A percentile compares a stretch with the other conserved stretches of the same genome.
These are phyloP conservation scores for Gryon sp. DNA, from an alignment of 1,140 invertebrate species.

Conservation along the genomic window DNA sequence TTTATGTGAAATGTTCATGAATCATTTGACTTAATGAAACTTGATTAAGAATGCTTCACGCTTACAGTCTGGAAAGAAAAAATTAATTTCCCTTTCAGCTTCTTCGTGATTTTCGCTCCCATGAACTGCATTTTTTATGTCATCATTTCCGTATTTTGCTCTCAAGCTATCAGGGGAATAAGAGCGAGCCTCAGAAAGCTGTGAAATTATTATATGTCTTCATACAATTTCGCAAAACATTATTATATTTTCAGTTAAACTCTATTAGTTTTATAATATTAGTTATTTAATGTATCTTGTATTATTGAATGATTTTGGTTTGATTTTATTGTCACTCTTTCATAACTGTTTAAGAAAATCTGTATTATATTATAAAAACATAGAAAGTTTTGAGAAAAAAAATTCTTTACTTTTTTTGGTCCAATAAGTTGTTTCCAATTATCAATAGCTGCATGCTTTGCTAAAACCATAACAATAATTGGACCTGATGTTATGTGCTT, in stretches of 20 bases:
- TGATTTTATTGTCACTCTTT: no score
- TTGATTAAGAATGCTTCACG: slow-evolving; percentile 43
- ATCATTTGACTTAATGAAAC: neutral
- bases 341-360: no score
- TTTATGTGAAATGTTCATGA: neutral
- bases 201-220: slow-evolving; percentile 33
- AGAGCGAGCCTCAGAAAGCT: slow-evolving; percentile 82
- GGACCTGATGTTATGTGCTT: slow-evolving; percentile 88
- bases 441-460: slow-evolving; percentile 83
- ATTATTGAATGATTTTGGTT: no score
- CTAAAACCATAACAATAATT: slow-evolving; percentile 85
- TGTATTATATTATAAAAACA: no score
- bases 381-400: neutral
- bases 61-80: slow-evolving; percentile 92
- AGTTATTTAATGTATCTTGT: no score
- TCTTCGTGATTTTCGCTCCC: slow-evolving; percentile 86
- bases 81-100: slow-evolving; percentile 91
- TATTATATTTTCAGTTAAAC: slow-evolving; percentile 7
- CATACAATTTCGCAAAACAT: slow-evolving; percentile 10
- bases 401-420: slow-evolving; percentile 72
- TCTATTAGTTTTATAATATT: no score
- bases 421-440: slow-evolving; percentile 87
- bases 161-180: slow-evolving; percentile 87
- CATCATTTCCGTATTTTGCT: slow-evolving; percentile 85
- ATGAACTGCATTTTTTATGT: slow-evolving; percentile 88